phyloP scores from a whole-genome alignment of 2,113 vertebrate genomes.

The Larimichthys polyactis region DNA sequence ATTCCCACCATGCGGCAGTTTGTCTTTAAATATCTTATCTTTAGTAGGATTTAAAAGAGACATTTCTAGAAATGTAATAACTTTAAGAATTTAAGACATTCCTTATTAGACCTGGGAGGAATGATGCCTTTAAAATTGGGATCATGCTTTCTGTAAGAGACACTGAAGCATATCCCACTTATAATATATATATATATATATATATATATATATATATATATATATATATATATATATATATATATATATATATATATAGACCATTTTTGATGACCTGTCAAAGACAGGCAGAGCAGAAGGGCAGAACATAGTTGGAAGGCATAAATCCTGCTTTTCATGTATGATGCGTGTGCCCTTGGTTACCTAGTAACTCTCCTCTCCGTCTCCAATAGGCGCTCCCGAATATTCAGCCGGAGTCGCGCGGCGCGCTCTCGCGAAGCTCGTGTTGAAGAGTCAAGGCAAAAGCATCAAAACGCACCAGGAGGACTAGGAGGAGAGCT shows the following conservation, averaged over 20 bases:
- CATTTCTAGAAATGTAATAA: background rate
- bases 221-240: conserved; percentile 11
- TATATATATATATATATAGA: background rate
- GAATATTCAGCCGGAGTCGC: conserved; percentile 71
- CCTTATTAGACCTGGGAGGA: background rate
- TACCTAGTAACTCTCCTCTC: conserved; percentile 86
- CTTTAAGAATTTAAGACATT: background rate
- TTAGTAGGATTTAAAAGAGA: background rate
- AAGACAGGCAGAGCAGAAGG: conserved; percentile 46
- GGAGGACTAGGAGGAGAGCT: conserved; percentile 73
- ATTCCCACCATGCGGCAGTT: background rate
- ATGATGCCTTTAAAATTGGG: background rate
- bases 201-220: background rate
- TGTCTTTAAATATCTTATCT: conserved; percentile 28
- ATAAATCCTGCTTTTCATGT: conserved; percentile 67
- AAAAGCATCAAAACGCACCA: conserved; percentile 76
- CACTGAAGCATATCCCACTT: conserved; percentile 6
- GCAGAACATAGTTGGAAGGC: conserved; percentile 49
- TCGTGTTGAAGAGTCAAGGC: conserved; percentile 77
- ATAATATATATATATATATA: conserved; percentile 2
- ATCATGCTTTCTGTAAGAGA: background rate
- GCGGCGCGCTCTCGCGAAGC: conserved; percentile 82
- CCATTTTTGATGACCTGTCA: conserved; percentile 55
- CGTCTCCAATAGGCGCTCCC: conserved; percentile 80
- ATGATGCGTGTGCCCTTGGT: conserved; percentile 82